Evolutionary conservation across 2,797 vertebrate genomes (phyloP), one percentile per base, ranked within the genome.

Genomic region (Columba guinea): DNA sequence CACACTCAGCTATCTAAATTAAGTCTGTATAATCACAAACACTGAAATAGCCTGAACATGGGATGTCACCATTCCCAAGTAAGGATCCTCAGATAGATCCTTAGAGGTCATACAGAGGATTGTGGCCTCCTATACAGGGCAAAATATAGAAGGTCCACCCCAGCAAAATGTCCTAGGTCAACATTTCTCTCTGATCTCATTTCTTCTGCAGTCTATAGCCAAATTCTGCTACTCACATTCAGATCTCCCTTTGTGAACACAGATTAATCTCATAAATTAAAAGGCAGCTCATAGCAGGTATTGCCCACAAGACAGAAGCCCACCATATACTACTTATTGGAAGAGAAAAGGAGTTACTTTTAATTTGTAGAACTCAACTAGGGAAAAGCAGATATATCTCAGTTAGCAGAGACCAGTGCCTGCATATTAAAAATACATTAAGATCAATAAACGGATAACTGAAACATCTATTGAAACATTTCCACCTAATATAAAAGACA

Each of bases 401-500:
- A 93, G 91, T 84, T 94, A 95, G 76, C 68, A 83, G 76, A 89
- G 60, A 93, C 46, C 0, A 0, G 56, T 92, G 84, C 41, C 79
- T 86, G 52, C 82, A 68, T 96, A 92, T 94, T 96, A 90, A 93
- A 95, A 95, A 94, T 95, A 89, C 93, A 95, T 96, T 95, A 91
- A 90, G 94, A 96, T 97, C 94, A 95, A 96, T 97, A 94, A 94
- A 93, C 78, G 93, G 93, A 96, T 96, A 96, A 96, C 91, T 92
- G 91, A 95, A 94, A 91, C 67, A 70, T 77, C 78, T 92, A 94
- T 95, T 95, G 90, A 94, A 93, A 85, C 49, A 78, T 93, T 93
- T 93, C 80, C 58, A 90, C 75, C 71, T 87, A 80, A 93, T 96
- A 95, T 87, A 95, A 94, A 91, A 93, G 93, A 87, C 74, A 76